phyloP scores from a whole-genome alignment of 2,797 vertebrate species.

The Podargus strigoides region DNA sequence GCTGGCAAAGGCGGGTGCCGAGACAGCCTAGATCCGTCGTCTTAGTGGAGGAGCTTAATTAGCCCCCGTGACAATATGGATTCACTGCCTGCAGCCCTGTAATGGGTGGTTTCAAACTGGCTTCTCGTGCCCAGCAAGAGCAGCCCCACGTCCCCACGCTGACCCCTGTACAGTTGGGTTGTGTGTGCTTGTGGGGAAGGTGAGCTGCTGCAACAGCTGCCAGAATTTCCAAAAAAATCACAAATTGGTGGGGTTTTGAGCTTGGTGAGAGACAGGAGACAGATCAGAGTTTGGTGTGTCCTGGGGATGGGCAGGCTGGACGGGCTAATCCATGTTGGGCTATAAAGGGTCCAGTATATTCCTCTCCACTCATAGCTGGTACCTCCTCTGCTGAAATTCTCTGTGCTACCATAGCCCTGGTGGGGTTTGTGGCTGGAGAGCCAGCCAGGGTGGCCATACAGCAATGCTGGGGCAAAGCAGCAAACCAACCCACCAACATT shows the following conservation, averaged over 20 bases:
- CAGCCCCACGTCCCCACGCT: fast-evolving
- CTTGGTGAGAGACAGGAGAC: background rate
- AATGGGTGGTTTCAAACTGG: fast-evolving
- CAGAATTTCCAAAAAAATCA: background rate
- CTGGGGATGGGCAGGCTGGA: background rate
- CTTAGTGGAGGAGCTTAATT: slow-evolving; percentile 17
- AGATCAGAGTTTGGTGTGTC: background rate
- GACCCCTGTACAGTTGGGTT: background rate
- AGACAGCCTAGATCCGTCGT: background rate
- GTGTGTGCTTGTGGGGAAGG: background rate
- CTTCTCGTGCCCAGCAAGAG: fast-evolving
- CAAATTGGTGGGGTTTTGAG: background rate
- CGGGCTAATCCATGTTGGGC: fast-evolving
- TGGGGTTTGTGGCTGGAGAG: fast-evolving
- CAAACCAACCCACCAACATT: fast-evolving
- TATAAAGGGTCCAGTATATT: background rate
- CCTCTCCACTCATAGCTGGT: fast-evolving
- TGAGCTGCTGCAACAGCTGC: background rate
- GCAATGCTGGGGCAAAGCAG: background rate
- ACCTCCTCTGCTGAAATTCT: background rate
- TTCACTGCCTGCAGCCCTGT: background rate
- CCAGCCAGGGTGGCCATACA: fast-evolving
- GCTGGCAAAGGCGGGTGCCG: background rate
- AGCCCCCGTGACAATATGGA: background rate
- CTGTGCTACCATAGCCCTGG: too few species aligned